phyloP scores from a whole-genome alignment of 2,797 vertebrate genomes.

The Sparus aurata region DNA sequence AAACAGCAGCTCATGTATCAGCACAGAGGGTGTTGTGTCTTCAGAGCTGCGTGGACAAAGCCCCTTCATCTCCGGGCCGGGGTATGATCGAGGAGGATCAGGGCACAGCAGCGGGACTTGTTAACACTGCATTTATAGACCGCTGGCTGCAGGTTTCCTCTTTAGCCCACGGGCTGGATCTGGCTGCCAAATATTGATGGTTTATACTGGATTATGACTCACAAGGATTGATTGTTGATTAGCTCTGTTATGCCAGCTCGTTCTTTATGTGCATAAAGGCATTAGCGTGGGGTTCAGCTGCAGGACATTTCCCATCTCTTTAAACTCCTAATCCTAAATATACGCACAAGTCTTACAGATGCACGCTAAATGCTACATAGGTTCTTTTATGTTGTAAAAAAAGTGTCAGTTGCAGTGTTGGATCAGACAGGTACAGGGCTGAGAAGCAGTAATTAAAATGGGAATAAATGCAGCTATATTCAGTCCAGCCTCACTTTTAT shows the following conservation, averaged over 20 bases:
- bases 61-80: conserved; percentile 52
- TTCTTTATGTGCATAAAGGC: conserved; percentile 10
- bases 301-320: conserved; percentile 23
- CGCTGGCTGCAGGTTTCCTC: conserved; percentile 15
- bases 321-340: conserved; percentile 40
- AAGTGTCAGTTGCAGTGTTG: background rate
- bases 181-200: conserved; percentile 57
- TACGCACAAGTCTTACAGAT: conserved; percentile 14
- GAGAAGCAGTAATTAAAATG: conserved; percentile 3
- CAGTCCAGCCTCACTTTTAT: conserved; percentile 1
- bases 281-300: conserved; percentile 42
- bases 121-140: conserved; percentile 50
- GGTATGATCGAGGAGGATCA: conserved; percentile 49
- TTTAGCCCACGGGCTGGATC: conserved; percentile 40
- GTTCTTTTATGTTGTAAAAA: conserved; percentile 24
- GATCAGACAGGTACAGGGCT: conserved; percentile 11
- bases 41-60: conserved; percentile 55
- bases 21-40: conserved; percentile 70
- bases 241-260: conserved; percentile 21
- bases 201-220: conserved; percentile 55
- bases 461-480: conserved; percentile 18
- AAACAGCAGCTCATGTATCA: conserved; percentile 64
- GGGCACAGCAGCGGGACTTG: conserved; percentile 46
- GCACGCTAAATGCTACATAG: conserved; percentile 17
- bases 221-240: conserved; percentile 60